Percentiles rank a stretch among this genome's conserved stretches.
These are phyloP conservation scores for Theristicus caerulescens DNA, from an alignment of 2,113 vertebrate species.

Conservation along the genomic window DNA sequence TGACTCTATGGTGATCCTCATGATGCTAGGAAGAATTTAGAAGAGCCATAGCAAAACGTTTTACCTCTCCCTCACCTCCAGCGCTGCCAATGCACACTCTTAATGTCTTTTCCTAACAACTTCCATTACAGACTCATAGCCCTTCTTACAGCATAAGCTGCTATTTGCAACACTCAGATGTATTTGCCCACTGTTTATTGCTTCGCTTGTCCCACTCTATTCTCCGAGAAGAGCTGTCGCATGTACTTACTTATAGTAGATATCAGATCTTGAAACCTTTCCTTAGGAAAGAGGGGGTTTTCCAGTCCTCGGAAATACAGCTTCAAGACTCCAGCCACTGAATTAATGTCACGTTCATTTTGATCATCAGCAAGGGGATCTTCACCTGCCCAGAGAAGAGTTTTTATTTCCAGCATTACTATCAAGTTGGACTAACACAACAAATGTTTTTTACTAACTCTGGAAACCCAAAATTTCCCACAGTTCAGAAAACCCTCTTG, in stretches of 20 bases:
- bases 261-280: constrained; percentile 95
- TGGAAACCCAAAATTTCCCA: background rate
- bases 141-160: background rate
- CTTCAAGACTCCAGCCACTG: constrained; percentile 96
- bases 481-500: background rate
- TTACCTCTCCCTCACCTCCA: background rate
- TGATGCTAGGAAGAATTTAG: background rate
- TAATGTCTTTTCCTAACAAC: background rate
- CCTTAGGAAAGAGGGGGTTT: constrained; percentile 96
- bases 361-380: constrained; percentile 96
- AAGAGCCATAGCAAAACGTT: background rate
- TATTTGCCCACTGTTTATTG: background rate
- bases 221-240: background rate
- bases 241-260: constrained; percentile 93
- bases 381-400: constrained; percentile 80
- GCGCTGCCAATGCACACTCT: background rate
- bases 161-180: background rate
- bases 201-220: background rate
- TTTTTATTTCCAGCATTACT: background rate
- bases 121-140: background rate
- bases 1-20: background rate
- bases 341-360: constrained; percentile 94
- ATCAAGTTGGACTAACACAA: background rate
- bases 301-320: constrained; percentile 98
- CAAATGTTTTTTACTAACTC: background rate